Base-by-base conservation (phyloP, 2,888 invertebrate species). In the Sialis fuliginosa region DNA sequence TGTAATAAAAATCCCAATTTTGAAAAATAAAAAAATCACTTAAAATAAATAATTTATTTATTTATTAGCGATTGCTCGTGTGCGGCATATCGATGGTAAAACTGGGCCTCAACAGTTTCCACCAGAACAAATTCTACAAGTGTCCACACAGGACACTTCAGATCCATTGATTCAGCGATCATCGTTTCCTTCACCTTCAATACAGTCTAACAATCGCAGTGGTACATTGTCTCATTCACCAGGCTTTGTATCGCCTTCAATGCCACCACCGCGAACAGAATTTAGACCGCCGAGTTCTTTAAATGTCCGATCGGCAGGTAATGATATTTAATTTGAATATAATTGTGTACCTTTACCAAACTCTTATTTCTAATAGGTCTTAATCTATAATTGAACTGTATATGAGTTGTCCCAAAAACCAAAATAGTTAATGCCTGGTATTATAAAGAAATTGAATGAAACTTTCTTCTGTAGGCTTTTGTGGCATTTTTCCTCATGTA, bases 21-120 rank as follows among this genome's bases (percentile, higher is more conserved):
- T 37, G 7, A 7, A 37, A 37, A 7, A 35, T 35, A 7, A 37
- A n/a, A n/a, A n/a, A 10, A 37, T 12, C n/a, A 7, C 6, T 37
- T 6, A 37, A 10, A 35, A 35, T 37, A 10, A 6, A 37, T 12
- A 49, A 47, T 46, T 43, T 51, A 52, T 49, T 48, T 52, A 49
- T 50, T 48, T 59, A 60, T 46, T 54, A 75, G 74, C 71, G 39
- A 73, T 75, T 54, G 70, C 70, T 30, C 62, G 71, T 55, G 74
- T 73, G 43, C 63, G 73, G 42, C 71, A 71, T 58, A 66, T 73
- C 47, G 65, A 65, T 52, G 59, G 61, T 22, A 39, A 33, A 33
- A 33, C 42, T 42, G 22, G 22, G 22, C 22, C 22, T 4, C 58
- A 56, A 50, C 58, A 54, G 48, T 49, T 51, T 47, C 48, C 43